Base-by-base conservation (phyloP, 2,797 vertebrate genomes). In the Labroides dimidiatus region DNA sequence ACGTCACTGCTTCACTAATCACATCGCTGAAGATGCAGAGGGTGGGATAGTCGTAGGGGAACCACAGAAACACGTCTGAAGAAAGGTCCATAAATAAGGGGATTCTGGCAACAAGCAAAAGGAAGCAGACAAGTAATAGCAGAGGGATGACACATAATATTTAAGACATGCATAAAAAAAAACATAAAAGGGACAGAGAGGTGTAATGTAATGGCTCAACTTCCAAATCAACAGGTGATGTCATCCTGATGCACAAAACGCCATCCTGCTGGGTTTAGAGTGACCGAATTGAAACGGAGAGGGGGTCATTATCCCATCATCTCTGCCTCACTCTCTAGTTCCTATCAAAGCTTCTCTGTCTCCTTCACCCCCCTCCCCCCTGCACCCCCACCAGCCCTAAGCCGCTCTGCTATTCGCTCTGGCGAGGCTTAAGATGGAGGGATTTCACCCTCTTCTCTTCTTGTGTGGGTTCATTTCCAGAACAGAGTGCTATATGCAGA, bases 221-320 rank as follows among this genome's bases (percentile, higher is more conserved):
- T 30, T 37, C 45, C 59, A 50, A 68, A 89, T 88, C 86, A 91
- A 90, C 88, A 88, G 86, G 89, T 91, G 86, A 87, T 88, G 77
- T 87, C 85, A 84, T 88, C 77, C 51, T 76, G 62, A 54, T 56
- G 72, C 80, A 80, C 6, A 57, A 23, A 52, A 61, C 64, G 76
- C 76, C 58, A 57, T 81, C 80, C 61, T n/a, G 62, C 82, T 41
- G 68, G 15, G 72, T 72, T 74, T 58, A 59, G 59, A 55, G 63
- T 51, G 53, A 64, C 63, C 19, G 65, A 62, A 64, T 44, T 23
- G 55, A 77, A 62, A 55, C 44, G 39, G 49, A 53, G 7, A 51
- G 7, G 16, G 55, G 45, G 8, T 14, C 77, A 82, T 82, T 84
- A 84, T 86, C 75, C 77, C 79, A 69, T 86, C 77, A 84, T 86